Conservation (phyloP, 1,140 invertebrate genomes). For the Eumeta japonica region DNA sequence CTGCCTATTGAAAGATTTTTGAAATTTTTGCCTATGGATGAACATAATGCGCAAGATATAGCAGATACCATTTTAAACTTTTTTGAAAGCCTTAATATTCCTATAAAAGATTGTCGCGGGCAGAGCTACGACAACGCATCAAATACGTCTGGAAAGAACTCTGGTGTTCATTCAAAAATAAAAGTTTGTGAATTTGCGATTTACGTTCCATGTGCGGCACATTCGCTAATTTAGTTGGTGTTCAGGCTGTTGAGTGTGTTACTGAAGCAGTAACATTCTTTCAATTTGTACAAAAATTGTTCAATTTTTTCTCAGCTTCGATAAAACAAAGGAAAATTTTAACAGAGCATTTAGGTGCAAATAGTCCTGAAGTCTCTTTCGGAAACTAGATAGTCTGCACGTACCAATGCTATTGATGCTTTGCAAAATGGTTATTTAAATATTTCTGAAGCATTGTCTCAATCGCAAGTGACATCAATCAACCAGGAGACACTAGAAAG, state of each 20-base stretch:
- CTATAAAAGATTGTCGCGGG: constrained; percentile 28
- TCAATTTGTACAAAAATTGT: too few species aligned
- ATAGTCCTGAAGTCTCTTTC: too few species aligned
- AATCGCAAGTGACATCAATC: too few species aligned
- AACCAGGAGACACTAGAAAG: constrained; percentile 6
- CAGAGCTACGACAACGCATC: constrained; percentile 30
- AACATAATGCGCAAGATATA: constrained; percentile 19
- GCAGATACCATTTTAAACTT: constrained; percentile 17
- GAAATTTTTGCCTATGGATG: constrained; percentile 14
- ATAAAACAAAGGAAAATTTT: too few species aligned
- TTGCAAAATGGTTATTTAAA: too few species aligned
- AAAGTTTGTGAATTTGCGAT: constrained; percentile 6
- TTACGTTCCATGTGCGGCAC: constrained; percentile 7
- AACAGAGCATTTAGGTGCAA: too few species aligned
- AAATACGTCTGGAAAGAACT: constrained; percentile 29
- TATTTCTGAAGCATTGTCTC: too few species aligned
- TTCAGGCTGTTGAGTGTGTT: too few species aligned
- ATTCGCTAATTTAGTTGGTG: constrained; percentile 8
- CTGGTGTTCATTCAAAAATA: constrained; percentile 11
- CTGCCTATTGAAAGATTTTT: constrained; percentile 17
- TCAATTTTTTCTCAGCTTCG: too few species aligned
- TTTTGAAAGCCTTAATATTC: constrained; percentile 20
- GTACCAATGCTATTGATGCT: too few species aligned
- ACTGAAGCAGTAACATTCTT: too few species aligned
- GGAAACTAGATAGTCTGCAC: too few species aligned